These are phyloP conservation scores for Platypus cylindrus DNA, from an alignment of 2,888 invertebrate species.

Conservation along the genomic window DNA sequence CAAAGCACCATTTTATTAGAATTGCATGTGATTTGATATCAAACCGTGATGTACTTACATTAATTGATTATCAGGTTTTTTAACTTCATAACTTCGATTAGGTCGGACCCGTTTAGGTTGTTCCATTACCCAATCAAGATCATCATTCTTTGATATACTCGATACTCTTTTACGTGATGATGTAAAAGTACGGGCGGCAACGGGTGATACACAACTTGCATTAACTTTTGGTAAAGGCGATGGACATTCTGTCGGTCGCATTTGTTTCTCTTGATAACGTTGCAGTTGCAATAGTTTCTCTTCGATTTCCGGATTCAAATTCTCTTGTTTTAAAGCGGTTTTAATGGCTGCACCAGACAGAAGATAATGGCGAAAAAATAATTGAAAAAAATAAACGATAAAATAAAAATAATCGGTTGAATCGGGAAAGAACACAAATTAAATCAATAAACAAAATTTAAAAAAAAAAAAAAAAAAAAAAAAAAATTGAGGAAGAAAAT, in stretches of 20 bases:
- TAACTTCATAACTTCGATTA: conserved; percentile 23
- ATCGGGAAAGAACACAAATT: conserved; percentile 7
- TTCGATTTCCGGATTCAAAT: conserved; percentile 83
- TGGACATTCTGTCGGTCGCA: conserved; percentile 40
- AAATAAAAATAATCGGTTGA: conserved; percentile 7
- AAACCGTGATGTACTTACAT: conserved; percentile 24
- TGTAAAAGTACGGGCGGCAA: conserved; percentile 13
- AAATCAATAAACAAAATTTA: conserved; percentile 9
- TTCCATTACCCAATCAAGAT: conserved; percentile 38
- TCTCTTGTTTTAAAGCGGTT: conserved; percentile 83
- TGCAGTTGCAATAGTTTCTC: conserved; percentile 82
- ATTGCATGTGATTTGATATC: neutral
- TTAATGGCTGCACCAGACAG: conserved; percentile 56
- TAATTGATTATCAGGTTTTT: conserved; percentile 25
- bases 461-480: conserved; percentile 17
- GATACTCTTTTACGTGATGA: conserved; percentile 30
- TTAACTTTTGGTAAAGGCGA: conserved; percentile 26
- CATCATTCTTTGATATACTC: conserved; percentile 31
- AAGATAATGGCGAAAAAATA: conserved; percentile 7
- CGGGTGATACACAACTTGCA: conserved; percentile 24
- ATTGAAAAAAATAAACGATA: conserved; percentile 6
- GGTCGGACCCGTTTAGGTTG: conserved; percentile 33
- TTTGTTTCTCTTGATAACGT: conserved; percentile 68
- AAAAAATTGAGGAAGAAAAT: conserved; percentile 15
- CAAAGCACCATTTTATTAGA: neutral